Evolutionary conservation across 1,140 invertebrate genomes (phyloP), one percentile per base, ranked within the genome.

Genomic region (Drosophila burlai): DNA sequence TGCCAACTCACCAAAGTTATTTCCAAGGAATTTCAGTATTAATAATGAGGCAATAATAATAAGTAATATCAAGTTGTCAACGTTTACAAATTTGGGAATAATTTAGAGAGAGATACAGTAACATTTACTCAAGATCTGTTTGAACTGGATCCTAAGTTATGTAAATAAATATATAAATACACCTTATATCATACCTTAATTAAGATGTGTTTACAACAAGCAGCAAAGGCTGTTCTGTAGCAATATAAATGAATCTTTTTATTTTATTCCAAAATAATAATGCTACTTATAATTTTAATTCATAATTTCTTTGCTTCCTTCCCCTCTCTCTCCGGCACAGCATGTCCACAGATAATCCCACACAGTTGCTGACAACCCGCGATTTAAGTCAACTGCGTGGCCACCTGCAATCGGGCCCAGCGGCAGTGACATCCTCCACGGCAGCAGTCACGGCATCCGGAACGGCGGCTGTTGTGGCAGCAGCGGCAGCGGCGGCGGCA

Each of bases 301-400:
- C 26, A 4, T 21, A 2, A 43, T 29, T n/a, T 43, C 4, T 16
- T n/a, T 15, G 0, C 10, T 31, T 21, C 11, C 31, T 31, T 24
- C 45, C 49, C 24, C 31, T 24, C 66, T 4, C 31, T 29, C 47
- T 29, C 31, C 79, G 80, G 9, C 69, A 93, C 69, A 93, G 92
- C 81, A 93, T 93, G 92, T 92, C 92, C 67, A 92, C 84, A 75
- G 92, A 93, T 83, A 91, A 92, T 84, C 86, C 92, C 63, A 86
- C 89, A 80, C 91, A 92, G 75, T 61, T 92, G 71, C 74, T 92
- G 63, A 82, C 84, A 43, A 66, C 76, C 62, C 85, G 91, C 72
- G 92, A 92, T 80, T 47, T 92, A 55, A 82, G 71, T 57, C 91
- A 91, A 65, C 67, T 92, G 54, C 84, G 86, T 36, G 83, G 85